phyloP scores from a whole-genome alignment of 2,113 vertebrate species.

The Fulmarus glacialis region DNA sequence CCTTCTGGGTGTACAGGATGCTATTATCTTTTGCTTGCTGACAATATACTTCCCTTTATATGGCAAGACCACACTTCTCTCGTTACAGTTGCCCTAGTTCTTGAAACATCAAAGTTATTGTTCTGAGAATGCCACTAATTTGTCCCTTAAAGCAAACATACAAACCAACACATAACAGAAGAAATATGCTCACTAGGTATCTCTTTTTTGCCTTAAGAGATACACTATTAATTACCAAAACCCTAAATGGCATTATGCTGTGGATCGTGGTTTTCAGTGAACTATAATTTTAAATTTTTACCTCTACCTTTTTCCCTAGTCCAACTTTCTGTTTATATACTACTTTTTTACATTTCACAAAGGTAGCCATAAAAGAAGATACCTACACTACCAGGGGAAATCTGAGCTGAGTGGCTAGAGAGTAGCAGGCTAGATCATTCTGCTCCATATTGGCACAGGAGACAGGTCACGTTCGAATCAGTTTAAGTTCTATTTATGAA shows the following conservation, averaged over 20 bases:
- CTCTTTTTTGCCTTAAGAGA: conserved; percentile 28
- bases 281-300: neutral
- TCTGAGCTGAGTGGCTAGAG: neutral
- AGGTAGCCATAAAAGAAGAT: neutral
- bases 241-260: neutral
- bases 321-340: neutral
- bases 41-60: conserved; percentile 18
- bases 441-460: neutral
- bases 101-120: conserved; percentile 49
- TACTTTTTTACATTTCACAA: neutral
- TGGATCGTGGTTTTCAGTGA: neutral
- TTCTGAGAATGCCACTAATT: conserved; percentile 50
- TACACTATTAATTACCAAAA: neutral
- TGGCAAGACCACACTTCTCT: conserved; percentile 29
- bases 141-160: conserved; percentile 61
- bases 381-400: neutral
- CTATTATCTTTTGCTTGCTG: conserved; percentile 40
- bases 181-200: conserved; percentile 16
- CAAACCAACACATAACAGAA: conserved; percentile 18
- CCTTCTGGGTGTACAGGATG: conserved; percentile 35
- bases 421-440: neutral
- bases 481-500: conserved; percentile 9
- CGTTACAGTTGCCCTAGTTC: conserved; percentile 51
- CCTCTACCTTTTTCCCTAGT: neutral
- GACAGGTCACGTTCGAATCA: neutral